Conservation (phyloP, 1,140 invertebrate species). For the Zaprionus tsacasi region DNA sequence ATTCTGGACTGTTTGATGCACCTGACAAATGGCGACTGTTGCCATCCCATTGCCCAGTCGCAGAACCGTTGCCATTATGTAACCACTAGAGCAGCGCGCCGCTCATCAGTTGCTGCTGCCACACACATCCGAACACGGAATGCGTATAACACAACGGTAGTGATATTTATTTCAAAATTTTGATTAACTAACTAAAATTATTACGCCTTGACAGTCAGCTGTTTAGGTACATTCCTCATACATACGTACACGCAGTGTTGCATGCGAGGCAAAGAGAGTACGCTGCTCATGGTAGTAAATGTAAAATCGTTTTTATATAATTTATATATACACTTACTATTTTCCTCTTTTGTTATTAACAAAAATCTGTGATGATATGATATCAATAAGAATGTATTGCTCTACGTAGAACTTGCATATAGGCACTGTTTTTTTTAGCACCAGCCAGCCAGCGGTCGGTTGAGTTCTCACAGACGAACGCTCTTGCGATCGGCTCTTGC, state of each 20-base stretch:
- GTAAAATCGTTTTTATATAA: no score
- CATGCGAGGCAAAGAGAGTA: neutral
- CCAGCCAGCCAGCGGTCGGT: no score
- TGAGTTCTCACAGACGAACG: no score
- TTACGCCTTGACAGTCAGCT: slow-evolving; percentile 37
- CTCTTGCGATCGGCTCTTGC: no score
- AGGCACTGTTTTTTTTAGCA: no score
- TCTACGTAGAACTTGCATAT: no score
- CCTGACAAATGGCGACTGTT: neutral
- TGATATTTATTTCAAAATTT: slow-evolving; percentile 28
- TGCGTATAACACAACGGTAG: slow-evolving; percentile 5
- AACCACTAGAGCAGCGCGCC: slow-evolving; percentile 40
- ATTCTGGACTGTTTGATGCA: slow-evolving; percentile 6
- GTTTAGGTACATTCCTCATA: slow-evolving; percentile 5
- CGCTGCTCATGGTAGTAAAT: neutral
- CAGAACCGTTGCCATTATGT: slow-evolving; percentile 43
- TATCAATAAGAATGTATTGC: no score
- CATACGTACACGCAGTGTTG: slow-evolving; percentile 9
- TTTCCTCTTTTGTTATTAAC: no score
- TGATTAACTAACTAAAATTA: slow-evolving; percentile 17
- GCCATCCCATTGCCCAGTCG: slow-evolving; percentile 15
- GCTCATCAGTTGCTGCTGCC: slow-evolving; percentile 16
- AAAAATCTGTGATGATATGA: no score
- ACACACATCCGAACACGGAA: slow-evolving; percentile 36
- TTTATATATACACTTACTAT: neutral